Conservation (phyloP, 2,888 invertebrate genomes). For the Schrankia costaestrigalis region DNA sequence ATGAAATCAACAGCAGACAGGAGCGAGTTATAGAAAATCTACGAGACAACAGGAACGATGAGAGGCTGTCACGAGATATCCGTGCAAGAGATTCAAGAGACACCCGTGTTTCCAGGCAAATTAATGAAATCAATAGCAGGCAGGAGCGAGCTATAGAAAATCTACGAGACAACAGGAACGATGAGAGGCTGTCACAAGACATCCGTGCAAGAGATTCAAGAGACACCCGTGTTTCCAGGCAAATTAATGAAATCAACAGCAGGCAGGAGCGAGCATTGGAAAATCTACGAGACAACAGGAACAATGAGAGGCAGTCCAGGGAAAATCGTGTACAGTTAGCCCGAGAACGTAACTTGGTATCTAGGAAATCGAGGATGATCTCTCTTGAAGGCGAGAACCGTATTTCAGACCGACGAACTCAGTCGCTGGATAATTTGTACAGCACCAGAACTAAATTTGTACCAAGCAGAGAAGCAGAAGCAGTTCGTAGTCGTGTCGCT, state of each 20-base stretch:
- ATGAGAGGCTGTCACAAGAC: no score
- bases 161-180: neutral
- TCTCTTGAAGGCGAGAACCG: slow-evolving; percentile 1
- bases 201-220: no score
- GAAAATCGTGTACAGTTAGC: slow-evolving; percentile 6
- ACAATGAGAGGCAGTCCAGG: slow-evolving; percentile 7
- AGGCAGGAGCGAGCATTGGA: neutral
- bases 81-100: no score
- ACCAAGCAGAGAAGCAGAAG: slow-evolving; percentile 1
- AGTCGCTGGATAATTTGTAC: slow-evolving; percentile 11
- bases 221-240: no score
- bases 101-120: no score
- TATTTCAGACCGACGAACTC: neutral
- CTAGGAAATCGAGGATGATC: slow-evolving; percentile 2
- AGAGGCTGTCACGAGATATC: no score
- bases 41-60: slow-evolving; percentile 5
- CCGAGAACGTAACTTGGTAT: slow-evolving; percentile 6
- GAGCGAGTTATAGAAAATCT: slow-evolving; percentile 1
- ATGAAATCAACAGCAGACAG: no score
- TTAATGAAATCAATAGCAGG: neutral
- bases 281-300: slow-evolving; percentile 2
- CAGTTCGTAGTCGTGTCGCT: slow-evolving; percentile 2
- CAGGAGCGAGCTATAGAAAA: neutral
- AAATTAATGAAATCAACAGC: no score
- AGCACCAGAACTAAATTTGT: slow-evolving; percentile 5